phyloP scores from a whole-genome alignment of 1,140 invertebrate genomes.

The Limonius californicus region DNA sequence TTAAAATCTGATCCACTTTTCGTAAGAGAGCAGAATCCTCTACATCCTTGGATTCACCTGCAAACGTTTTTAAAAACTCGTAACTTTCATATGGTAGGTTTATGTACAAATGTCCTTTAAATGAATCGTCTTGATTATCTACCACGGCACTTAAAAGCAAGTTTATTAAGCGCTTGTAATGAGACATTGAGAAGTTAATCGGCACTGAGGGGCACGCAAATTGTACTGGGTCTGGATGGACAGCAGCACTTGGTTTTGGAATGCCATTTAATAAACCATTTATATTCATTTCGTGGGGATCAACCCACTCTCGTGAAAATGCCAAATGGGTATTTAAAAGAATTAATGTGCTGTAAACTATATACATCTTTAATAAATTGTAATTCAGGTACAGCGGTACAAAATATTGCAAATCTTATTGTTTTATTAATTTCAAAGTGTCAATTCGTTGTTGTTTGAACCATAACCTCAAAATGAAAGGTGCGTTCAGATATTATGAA shows the following conservation, averaged over 20 bases:
- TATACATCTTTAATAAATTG: too few species aligned
- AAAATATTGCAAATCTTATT: too few species aligned
- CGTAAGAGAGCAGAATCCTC: slow-evolving; percentile 6
- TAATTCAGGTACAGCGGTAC: too few species aligned
- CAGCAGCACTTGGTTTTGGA: background rate
- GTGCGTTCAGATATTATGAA: too few species aligned
- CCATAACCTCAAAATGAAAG: too few species aligned
- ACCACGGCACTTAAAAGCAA: slow-evolving; percentile 7
- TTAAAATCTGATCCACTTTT: slow-evolving; percentile 18
- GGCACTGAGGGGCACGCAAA: background rate
- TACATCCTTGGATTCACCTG: background rate
- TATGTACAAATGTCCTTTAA: slow-evolving; percentile 15
- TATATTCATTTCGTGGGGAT: slow-evolving; percentile 4
- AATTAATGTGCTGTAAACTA: background rate
- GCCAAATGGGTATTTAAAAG: background rate
- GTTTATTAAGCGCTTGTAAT: slow-evolving; percentile 20
- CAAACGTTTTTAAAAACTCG: slow-evolving; percentile 10
- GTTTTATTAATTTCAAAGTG: too few species aligned
- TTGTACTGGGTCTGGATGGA: background rate
- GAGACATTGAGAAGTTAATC: background rate
- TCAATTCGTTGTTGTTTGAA: too few species aligned
- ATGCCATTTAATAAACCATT: background rate
- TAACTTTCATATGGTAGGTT: slow-evolving; percentile 11
- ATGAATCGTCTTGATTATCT: background rate
- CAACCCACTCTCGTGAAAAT: background rate